Evolutionary conservation across 2,113 vertebrate genomes (phyloP), one percentile per base, ranked within the genome.

Genomic region (Stercorarius parasiticus): DNA sequence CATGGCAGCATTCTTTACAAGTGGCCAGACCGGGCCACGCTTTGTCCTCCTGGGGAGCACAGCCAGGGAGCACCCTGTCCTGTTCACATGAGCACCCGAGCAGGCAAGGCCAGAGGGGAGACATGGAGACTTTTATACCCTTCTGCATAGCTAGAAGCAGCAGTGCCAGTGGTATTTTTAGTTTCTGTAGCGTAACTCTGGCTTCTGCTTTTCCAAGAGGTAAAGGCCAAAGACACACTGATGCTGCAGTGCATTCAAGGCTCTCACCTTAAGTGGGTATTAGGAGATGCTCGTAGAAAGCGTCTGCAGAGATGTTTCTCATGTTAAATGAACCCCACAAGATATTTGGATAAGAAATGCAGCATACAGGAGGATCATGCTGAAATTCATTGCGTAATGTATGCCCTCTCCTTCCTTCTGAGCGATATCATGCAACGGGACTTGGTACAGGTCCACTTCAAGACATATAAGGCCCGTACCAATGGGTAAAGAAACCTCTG

Each of bases 11-110:
- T 36, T 34, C 30, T 29, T 66, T 18, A 23, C 30, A 26, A 15
- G 15, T 2, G 52, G 25, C 27, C 15, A 17, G 15, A 23, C 7
- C 36, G 49, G 26, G 42, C 34, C 3, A 6, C 11, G 25, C 12
- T 93, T 38, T 61, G 17, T 34, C 18, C 17, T 83, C 13, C 52
- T 50, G 32, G 13, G 21, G 12, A 52, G 25, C 22, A 29, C 26
- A 61, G 34, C 42, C 67, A 53, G 34, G 21, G 34, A 59, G 3
- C n/a, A 40, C 5, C 20, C 23, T 32, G 13, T 22, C n/a, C 53
- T 64, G n/a, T 3, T 65, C 59, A 62, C 29, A 4, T 9, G 6
- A 64, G 13, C 49, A 26, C 9, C 11, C 0, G 0, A 43, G 29
- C 17, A 56, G 34, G 14, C 0, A 0, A 86, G 55, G 55, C n/a